A percentile compares a stretch with the other conserved stretches of the same genome.
phyloP scores from a whole-genome alignment of 2,888 invertebrate species.

The Copidosoma aretas region DNA sequence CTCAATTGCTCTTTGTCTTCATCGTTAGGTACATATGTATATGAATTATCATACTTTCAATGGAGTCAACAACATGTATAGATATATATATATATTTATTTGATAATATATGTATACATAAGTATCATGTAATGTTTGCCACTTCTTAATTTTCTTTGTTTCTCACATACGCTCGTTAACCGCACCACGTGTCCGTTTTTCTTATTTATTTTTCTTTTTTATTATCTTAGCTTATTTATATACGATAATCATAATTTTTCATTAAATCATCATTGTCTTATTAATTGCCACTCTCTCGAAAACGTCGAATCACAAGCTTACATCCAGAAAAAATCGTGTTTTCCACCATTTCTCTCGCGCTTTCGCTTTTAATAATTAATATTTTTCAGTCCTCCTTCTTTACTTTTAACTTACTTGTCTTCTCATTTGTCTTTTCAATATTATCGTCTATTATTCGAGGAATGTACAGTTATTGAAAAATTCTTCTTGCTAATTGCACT shows the following conservation, averaged over 20 bases:
- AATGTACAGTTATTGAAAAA: constrained; percentile 30
- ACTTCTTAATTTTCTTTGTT: constrained; percentile 37
- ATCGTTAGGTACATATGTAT: constrained; percentile 50
- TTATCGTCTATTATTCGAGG: constrained; percentile 24
- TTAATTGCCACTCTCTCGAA: constrained; percentile 6
- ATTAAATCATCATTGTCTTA: neutral
- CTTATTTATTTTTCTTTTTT: constrained; percentile 13
- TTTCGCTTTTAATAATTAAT: constrained; percentile 2
- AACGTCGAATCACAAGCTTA: constrained; percentile 15
- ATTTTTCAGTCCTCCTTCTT: neutral
- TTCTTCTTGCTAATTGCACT: constrained; percentile 23
- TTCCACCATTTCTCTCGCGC: neutral
- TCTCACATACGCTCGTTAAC: constrained; percentile 48
- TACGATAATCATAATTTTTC: constrained; percentile 31
- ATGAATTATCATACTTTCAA: constrained; percentile 62
- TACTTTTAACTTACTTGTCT: neutral
- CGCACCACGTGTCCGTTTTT: constrained; percentile 47
- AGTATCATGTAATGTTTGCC: constrained; percentile 56
- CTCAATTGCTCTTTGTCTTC: constrained; percentile 43
- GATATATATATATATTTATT: constrained; percentile 58
- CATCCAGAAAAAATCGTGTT: constrained; percentile 1
- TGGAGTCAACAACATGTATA: constrained; percentile 60
- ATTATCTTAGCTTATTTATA: constrained; percentile 20
- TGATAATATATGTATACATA: constrained; percentile 58
- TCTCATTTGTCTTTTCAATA: neutral